Percentiles rank a stretch among this genome's conserved stretches.
These are phyloP conservation scores for Stegostoma tigrinum DNA, from an alignment of 2,113 vertebrate species.

Conservation along the genomic window DNA sequence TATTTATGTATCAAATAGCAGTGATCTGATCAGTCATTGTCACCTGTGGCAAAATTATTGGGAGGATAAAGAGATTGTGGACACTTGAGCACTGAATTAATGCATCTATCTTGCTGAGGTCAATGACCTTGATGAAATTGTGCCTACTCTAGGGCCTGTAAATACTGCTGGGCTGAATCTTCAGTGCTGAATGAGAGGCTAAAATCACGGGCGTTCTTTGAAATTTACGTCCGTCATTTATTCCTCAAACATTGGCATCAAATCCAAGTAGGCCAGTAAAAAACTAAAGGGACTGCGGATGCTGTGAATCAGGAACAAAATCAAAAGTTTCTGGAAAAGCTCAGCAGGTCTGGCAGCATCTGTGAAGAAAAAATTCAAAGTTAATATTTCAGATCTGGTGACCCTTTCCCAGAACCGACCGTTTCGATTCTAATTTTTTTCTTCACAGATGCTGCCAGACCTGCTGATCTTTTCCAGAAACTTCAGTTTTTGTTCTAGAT, in stretches of 20 bases:
- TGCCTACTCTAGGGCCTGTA: neutral
- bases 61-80: neutral
- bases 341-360: no score
- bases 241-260: neutral
- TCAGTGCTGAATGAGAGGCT: neutral
- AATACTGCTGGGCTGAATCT: neutral
- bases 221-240: neutral
- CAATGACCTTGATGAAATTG: neutral
- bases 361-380: no score
- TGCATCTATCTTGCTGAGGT: neutral
- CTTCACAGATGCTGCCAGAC: no score
- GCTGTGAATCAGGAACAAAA: no score
- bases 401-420: no score
- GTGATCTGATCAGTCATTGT: neutral
- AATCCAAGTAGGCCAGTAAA: neutral
- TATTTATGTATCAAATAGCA: neutral
- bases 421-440: no score
- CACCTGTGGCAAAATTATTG: neutral
- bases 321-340: no score
- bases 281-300: no score
- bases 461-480: no score
- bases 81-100: neutral
- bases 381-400: no score
- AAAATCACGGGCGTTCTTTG: neutral
- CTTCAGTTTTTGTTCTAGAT: neutral